Evolutionary conservation across 2,797 vertebrate species (phyloP), one percentile per base, ranked within the genome.

Genomic region (Trematomus bernacchii): DNA sequence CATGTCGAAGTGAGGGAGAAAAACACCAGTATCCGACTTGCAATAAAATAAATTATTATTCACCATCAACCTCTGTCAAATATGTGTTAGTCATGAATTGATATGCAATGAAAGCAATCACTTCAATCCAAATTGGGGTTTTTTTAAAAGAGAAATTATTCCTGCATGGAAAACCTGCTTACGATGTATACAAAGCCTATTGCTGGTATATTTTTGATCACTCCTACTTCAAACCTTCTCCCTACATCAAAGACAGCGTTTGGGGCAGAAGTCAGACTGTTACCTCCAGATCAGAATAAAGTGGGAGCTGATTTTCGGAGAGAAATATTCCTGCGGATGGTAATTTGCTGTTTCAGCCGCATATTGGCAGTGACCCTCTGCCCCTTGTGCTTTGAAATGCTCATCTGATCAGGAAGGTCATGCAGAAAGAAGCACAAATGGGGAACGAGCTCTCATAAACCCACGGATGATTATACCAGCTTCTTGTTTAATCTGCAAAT

Each of bases 161-260:
- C 48, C 65, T 53, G 21, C 21, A 51, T 16, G 8, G 59, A 48
- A 44, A 73, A 65, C 19, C 27, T 67, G 21, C 37, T 71, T 40
- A 13, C 21, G 11, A 50, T 11, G 13, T 64, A 65, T 57, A 48
- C 48, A 73, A 72, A 78, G 63, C 40, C 72, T 15, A 42, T 43
- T 44, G 60, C 68, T 72, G 73, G 73, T 83, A 80, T 23, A 82
- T 88, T 86, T 27, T 87, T 80, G 85, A 88, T 91, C 71, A 83
- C 44, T 82, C 30, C 57, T 43, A 52, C 80, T 88, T 77, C 74
- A 83, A 84, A 73, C 75, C 70, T 66, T 78, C 40, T 70, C 58
- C 51, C 60, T 54, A 83, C 85, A 92, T 93, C 91, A 93, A 91
- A 91, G 83, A 63, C 61, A 21, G 59, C 55, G 61, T 77, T 77